These are phyloP conservation scores for Euphydryas editha DNA, from an alignment of 2,888 invertebrate genomes.

Conservation along the genomic window DNA sequence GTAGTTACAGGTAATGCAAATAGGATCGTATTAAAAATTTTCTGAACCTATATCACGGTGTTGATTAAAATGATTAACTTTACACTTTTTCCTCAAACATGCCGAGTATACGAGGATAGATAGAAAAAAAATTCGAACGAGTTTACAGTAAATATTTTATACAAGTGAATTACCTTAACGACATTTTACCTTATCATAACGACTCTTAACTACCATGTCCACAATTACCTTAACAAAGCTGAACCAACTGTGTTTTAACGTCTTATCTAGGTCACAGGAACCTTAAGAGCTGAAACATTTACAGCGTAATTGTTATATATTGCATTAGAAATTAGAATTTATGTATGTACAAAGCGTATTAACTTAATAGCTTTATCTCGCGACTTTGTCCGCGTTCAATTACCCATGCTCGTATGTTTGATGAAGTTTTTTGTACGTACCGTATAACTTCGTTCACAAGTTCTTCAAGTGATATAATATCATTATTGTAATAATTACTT, in stretches of 20 bases:
- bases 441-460: neutral
- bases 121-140: too few relatives aligned
- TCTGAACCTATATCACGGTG: too few relatives aligned
- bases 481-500: too few relatives aligned
- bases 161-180: neutral
- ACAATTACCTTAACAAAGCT: constrained; percentile 17
- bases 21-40: too few relatives aligned
- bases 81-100: neutral
- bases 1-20: too few relatives aligned
- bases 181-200: neutral
- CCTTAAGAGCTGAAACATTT: constrained; percentile 45
- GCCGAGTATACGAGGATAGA: neutral
- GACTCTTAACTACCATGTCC: neutral
- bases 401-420: neutral
- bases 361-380: constrained; percentile 33
- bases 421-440: neutral
- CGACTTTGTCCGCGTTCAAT: constrained; percentile 19
- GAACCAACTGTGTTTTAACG: constrained; percentile 13
- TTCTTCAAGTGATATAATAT: neutral
- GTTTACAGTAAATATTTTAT: too few relatives aligned
- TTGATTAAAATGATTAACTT: too few relatives aligned
- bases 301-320: constrained; percentile 44
- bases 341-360: constrained; percentile 36
- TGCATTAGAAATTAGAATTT: constrained; percentile 41
- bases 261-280: constrained; percentile 60